These are phyloP conservation scores for Parapsyche elsis DNA, from an alignment of 1,140 invertebrate genomes.

Conservation along the genomic window DNA sequence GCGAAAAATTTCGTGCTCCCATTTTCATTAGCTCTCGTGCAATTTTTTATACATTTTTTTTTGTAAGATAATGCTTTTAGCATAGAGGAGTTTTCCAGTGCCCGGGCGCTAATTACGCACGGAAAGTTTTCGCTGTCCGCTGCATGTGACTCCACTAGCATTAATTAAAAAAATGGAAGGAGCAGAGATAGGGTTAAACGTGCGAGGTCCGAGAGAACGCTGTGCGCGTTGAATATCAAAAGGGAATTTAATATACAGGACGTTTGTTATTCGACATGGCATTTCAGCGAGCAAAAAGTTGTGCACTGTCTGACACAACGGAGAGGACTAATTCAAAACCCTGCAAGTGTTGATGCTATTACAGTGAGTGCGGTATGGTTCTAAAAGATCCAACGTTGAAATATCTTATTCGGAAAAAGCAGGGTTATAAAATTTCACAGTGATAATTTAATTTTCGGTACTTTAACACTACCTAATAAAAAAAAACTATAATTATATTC, in stretches of 20 bases:
- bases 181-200: slow-evolving; percentile 19
- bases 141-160: slow-evolving; percentile 40
- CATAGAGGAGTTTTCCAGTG: neutral
- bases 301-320: neutral
- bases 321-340: neutral
- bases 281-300: neutral
- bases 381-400: too few relatives aligned
- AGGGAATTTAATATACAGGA: slow-evolving; percentile 34
- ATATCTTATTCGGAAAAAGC: too few relatives aligned
- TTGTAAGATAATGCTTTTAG: slow-evolving; percentile 27
- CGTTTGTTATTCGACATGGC: slow-evolving; percentile 28
- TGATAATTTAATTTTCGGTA: too few relatives aligned
- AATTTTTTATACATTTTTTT: slow-evolving; percentile 27
- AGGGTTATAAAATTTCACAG: too few relatives aligned
- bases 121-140: slow-evolving; percentile 44
- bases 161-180: slow-evolving; percentile 43
- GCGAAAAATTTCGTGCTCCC: neutral
- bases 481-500: too few relatives aligned
- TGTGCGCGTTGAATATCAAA: slow-evolving; percentile 41
- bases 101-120: slow-evolving; percentile 39
- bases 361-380: too few relatives aligned
- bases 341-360: neutral
- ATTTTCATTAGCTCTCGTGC: slow-evolving; percentile 6
- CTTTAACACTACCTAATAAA: too few relatives aligned
- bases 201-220: slow-evolving; percentile 30